A percentile compares a stretch with the other conserved stretches of the same genome.
Conservation (phyloP, 2,797 vertebrate genomes). For the Siniperca scherzeri region DNA sequence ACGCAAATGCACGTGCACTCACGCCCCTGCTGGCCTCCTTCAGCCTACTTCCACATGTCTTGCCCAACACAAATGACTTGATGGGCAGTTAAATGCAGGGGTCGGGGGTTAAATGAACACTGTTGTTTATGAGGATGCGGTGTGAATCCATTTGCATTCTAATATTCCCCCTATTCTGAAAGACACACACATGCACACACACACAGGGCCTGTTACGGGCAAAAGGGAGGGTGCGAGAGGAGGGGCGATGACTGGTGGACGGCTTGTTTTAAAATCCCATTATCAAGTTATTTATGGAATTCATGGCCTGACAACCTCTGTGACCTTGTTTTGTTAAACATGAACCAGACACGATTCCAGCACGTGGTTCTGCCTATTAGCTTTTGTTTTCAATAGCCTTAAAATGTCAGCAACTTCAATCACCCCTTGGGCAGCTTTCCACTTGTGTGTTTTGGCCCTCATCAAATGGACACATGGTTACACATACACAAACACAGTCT, state of each 20-base stretch:
- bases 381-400: conserved; percentile 96
- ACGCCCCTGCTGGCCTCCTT: conserved; percentile 64
- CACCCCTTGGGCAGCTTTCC: conserved; percentile 90
- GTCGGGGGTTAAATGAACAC: conserved; percentile 99
- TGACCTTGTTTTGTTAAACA: conserved; percentile 99
- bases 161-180: conserved; percentile 93
- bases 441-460: conserved; percentile 81
- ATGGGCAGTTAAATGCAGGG: conserved; percentile 98
- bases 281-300: conserved; percentile 99
- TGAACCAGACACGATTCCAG: conserved; percentile 97
- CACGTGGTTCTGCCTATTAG: conserved; percentile 91
- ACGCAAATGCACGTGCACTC: conserved; percentile 18
- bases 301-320: conserved; percentile 92
- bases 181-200: conserved; percentile 82
- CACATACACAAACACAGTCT: conserved; percentile 47
- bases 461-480: conserved; percentile 68
- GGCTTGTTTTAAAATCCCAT: conserved; percentile 99
- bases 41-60: conserved; percentile 84
- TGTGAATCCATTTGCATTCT: conserved; percentile 99
- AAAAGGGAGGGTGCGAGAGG: conserved; percentile 69
- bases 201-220: conserved; percentile 55
- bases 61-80: conserved; percentile 96
- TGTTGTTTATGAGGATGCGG: conserved; percentile 99
- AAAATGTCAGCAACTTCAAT: conserved; percentile 98
- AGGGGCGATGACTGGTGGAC: conserved; percentile 88